phyloP scores from a whole-genome alignment of 2,888 invertebrate genomes.

The Pandemis cinnamomeana region DNA sequence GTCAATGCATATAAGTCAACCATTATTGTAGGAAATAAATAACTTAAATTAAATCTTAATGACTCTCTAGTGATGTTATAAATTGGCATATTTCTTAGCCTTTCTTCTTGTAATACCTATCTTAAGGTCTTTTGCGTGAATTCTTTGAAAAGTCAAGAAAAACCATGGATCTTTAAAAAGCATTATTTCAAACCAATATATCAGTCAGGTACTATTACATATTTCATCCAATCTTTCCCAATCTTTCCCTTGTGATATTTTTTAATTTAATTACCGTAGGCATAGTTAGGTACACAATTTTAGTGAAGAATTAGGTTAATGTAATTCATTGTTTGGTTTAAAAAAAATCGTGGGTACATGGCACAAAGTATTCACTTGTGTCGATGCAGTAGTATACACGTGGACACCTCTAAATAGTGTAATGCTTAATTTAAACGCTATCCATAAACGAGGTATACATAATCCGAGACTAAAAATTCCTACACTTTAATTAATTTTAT shows the following conservation, averaged over 20 bases:
- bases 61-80: constrained; percentile 66
- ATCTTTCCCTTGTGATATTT: not conserved
- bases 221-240: not conserved
- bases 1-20: constrained; percentile 50
- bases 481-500: constrained; percentile 60
- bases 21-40: constrained; percentile 70
- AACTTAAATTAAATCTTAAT: constrained; percentile 74
- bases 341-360: constrained; percentile 54
- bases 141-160: constrained; percentile 11
- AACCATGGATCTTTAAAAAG: not conserved
- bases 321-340: constrained; percentile 16
- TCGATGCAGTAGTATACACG: constrained; percentile 52
- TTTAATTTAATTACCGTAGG: not conserved
- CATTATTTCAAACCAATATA: constrained; percentile 9
- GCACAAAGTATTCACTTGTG: constrained; percentile 80
- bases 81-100: constrained; percentile 8
- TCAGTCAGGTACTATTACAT: constrained; percentile 27
- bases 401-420: constrained; percentile 27
- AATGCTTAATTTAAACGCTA: constrained; percentile 27
- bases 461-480: constrained; percentile 37
- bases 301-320: not conserved
- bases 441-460: constrained; percentile 48
- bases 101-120: constrained; percentile 23
- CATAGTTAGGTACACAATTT: not conserved
- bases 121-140: not conserved